A percentile compares a stretch with the other conserved stretches of the same genome.
These are phyloP conservation scores for Centropristis striata DNA, from an alignment of 2,113 vertebrate species.

Conservation along the genomic window DNA sequence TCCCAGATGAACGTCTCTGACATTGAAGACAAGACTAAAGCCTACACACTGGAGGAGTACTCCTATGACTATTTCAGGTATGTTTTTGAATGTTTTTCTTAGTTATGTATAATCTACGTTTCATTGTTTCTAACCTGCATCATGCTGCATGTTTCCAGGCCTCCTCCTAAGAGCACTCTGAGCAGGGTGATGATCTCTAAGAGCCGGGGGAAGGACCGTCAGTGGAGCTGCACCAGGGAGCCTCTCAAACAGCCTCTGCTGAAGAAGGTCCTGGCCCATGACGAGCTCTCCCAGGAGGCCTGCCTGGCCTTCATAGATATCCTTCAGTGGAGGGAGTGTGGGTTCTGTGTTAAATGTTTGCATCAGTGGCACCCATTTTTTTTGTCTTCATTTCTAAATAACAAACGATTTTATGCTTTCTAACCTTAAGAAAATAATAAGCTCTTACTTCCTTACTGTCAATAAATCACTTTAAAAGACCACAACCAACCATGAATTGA, in stretches of 20 bases:
- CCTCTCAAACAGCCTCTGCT: conserved; percentile 96
- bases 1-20: conserved; percentile 87
- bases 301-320: conserved; percentile 97
- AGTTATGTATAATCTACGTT: no score
- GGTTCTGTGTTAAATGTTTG: background rate
- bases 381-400: background rate
- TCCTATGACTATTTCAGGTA: conserved; percentile 98
- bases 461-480: no score
- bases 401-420: background rate
- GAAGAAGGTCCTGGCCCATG: conserved; percentile 93
- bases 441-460: background rate
- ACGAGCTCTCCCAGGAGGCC: conserved; percentile 96
- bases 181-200: conserved; percentile 98
- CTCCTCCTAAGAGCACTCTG: conserved; percentile 96
- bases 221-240: conserved; percentile 96
- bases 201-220: conserved; percentile 92
- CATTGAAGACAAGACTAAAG: conserved; percentile 89
- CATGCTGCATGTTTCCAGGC: conserved; percentile 75
- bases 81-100: background rate
- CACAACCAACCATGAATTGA: no score
- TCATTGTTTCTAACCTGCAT: background rate
- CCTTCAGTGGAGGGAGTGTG: conserved; percentile 70
- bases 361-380: no score
- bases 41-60: conserved; percentile 96
- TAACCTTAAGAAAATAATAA: background rate